Percentiles rank a stretch among this genome's conserved stretches.
Conservation (phyloP, 2,113 vertebrate genomes). For the Mystacornis crossleyi region DNA sequence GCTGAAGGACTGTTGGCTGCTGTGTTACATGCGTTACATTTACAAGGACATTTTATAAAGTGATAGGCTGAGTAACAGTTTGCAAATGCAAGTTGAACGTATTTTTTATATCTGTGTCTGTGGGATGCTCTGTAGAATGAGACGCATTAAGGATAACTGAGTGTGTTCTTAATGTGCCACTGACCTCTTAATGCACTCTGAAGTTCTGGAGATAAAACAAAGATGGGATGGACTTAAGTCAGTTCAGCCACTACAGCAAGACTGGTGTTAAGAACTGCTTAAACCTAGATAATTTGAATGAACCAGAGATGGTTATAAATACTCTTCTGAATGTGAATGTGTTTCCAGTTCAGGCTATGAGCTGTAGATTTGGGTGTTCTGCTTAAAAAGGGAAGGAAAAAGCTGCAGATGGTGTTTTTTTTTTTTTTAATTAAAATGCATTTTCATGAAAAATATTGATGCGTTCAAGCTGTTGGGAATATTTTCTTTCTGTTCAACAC, state of each 20-base stretch:
- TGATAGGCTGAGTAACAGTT: background rate
- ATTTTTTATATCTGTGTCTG: background rate
- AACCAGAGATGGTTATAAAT: background rate
- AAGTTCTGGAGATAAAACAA: background rate
- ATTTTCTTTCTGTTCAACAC: background rate
- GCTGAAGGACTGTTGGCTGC: background rate
- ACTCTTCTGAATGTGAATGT: background rate
- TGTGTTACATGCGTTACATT: background rate
- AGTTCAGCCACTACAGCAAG: background rate
- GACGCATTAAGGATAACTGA: background rate
- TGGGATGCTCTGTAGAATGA: background rate
- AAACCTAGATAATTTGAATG: background rate
- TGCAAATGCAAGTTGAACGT: background rate
- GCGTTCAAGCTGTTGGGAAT: background rate
- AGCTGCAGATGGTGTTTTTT: background rate
- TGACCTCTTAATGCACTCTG: background rate
- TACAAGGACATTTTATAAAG: background rate
- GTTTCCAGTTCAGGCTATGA: background rate
- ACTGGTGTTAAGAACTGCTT: background rate
- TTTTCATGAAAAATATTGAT: background rate
- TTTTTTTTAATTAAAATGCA: background rate
- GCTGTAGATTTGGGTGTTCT: background rate
- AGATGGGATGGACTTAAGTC: background rate
- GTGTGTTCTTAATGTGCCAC: background rate
- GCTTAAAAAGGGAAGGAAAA: background rate